Percentiles rank a stretch among this genome's conserved stretches.
phyloP scores from a whole-genome alignment of 2,797 vertebrate genomes.

The Chloroceryle inda region DNA sequence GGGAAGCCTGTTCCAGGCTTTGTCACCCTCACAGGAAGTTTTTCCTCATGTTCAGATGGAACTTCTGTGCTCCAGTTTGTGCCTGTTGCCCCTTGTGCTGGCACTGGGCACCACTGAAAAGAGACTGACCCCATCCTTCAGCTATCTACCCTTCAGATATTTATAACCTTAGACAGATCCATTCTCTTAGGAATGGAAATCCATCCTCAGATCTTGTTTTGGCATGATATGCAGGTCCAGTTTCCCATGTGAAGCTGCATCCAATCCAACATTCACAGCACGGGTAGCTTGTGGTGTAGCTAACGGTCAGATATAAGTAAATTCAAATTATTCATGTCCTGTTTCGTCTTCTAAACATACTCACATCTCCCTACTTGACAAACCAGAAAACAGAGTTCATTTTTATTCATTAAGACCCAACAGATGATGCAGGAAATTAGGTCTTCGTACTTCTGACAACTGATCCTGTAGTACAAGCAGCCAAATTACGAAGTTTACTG shows the following conservation, averaged over 20 bases:
- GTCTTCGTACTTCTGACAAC: neutral
- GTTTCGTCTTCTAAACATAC: neutral
- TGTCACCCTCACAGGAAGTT: no score
- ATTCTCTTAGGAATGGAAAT: neutral
- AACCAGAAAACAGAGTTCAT: neutral
- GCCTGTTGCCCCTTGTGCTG: no score
- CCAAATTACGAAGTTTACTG: neutral
- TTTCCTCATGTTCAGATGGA: no score
- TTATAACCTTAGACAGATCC: no score
- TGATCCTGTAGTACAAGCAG: neutral
- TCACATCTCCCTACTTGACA: neutral
- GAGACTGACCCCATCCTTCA: no score
- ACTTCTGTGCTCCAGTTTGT: no score
- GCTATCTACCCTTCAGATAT: no score
- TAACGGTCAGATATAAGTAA: neutral
- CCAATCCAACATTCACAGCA: neutral
- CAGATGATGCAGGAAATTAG: neutral
- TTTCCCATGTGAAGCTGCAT: neutral
- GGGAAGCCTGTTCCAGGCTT: no score
- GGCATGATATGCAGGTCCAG: neutral
- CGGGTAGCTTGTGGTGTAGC: neutral
- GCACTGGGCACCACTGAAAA: no score
- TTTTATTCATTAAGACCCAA: neutral
- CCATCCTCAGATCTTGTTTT: neutral
- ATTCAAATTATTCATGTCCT: neutral